Percentiles rank a stretch among this genome's conserved stretches.
These are phyloP conservation scores for Eristalis intricaria DNA, from an alignment of 2,888 invertebrate species.

Conservation along the genomic window DNA sequence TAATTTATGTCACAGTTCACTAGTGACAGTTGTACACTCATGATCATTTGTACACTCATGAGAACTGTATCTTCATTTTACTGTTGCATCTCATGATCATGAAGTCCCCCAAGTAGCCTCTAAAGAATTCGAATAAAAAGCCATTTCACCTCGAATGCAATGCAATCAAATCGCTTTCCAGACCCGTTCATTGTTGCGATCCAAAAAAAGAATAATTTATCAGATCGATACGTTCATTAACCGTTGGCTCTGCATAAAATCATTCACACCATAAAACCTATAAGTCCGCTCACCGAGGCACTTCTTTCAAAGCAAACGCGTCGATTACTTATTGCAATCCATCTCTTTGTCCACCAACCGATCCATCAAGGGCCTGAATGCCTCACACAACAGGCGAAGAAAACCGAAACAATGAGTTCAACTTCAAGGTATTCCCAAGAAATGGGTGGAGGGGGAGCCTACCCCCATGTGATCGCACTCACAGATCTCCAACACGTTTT, in stretches of 20 bases:
- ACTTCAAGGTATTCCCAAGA: conserved; percentile 31
- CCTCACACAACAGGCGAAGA: background rate
- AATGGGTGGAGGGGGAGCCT: background rate
- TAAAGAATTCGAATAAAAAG: background rate
- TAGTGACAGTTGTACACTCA: background rate
- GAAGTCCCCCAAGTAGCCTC: background rate
- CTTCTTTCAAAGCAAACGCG: conserved; percentile 6
- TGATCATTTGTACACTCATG: background rate
- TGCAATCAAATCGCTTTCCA: background rate
- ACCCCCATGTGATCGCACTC: conserved; percentile 24
- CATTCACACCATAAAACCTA: background rate
- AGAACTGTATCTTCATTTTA: background rate
- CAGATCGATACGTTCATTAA: conserved; percentile 6
- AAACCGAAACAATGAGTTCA: conserved; percentile 57
- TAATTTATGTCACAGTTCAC: too few species aligned
- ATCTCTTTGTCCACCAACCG: conserved; percentile 11
- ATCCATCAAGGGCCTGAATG: conserved; percentile 9
- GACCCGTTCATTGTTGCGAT: background rate
- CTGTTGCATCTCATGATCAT: background rate
- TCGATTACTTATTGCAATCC: conserved; percentile 34
- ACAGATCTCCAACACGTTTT: conserved; percentile 62
- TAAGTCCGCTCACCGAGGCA: background rate
- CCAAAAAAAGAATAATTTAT: background rate
- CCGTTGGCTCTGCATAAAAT: background rate
- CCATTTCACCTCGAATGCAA: background rate